Evolutionary conservation across 2,797 vertebrate species (phyloP), one percentile per base, ranked within the genome.

Genomic region (Pygocentrus nattereri): DNA sequence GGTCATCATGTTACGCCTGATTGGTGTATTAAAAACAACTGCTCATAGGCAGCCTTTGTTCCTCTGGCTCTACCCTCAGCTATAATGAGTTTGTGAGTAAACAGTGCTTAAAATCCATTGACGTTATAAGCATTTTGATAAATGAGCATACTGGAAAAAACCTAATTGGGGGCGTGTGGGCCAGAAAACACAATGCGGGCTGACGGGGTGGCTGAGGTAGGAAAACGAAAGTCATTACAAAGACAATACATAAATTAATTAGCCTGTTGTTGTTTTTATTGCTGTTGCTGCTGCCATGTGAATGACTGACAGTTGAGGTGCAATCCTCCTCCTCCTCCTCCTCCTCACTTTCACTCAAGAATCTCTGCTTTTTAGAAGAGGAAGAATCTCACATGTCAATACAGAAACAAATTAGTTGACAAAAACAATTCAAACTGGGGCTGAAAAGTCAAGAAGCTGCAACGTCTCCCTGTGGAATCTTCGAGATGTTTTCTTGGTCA

Each of bases 131-230:
- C 68, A 44, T 56, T 54, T 56, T 81, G 83, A 84, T 81, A 56
- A 81, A 84, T 67, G 82, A 84, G 82, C 78, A 58, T 71, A 71
- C 67, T 77, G 76, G 80, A 74, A 84, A 84, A 81, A 78, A 25
- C 69, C 78, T 84, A 84, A 84, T 84, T 84, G 83, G 83, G 79
- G 67, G 79, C 83, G 81, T 74, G 61, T 61, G 69, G 74, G 74
- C 69, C 83, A 75, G 81, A 73, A 77, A 67, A 74, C 41, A 81
- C 52, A 80, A 80, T 74, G 71, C 65, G 62, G 49, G 30, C 73
- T 61, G 50, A 81, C 78, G 75, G 61, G 77, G 79, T 74, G 76
- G 77, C 76, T 77, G 61, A 59, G 75, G 54, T 38, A 49, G 0
- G 44, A 74, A 72, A 52, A 54, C 52, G 18, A 34, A 72, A 72